Conservation (phyloP, 2,888 invertebrate genomes). For the Acleris laterana region DNA sequence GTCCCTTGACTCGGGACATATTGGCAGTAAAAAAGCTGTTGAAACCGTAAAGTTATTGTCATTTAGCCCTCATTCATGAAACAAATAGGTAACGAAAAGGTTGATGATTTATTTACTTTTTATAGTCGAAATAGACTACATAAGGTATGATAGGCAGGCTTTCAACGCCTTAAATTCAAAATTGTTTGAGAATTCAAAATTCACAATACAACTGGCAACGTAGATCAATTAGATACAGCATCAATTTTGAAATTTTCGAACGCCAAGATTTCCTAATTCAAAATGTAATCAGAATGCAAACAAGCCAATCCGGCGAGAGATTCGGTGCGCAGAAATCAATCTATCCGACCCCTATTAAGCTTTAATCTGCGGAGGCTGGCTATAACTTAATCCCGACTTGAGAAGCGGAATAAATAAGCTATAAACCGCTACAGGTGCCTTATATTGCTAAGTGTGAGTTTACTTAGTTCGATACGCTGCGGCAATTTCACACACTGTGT, state of each 20-base stretch:
- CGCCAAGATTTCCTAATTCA: conserved; percentile 31
- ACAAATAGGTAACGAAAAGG: not conserved
- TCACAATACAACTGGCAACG: not conserved
- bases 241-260: conserved; percentile 12
- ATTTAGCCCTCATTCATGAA: conserved; percentile 27
- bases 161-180: no score
- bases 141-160: no score
- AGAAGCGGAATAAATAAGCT: conserved; percentile 81
- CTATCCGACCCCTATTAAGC: conserved; percentile 78
- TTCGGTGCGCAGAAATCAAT: conserved; percentile 80
- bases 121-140: no score
- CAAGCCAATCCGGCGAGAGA: conserved; percentile 59
- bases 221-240: conserved; percentile 7
- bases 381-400: conserved; percentile 82
- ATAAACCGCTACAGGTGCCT: conserved; percentile 81
- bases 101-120: no score
- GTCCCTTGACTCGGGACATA: conserved; percentile 29
- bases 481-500: conserved; percentile 2
- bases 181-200: not conserved
- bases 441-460: conserved; percentile 61
- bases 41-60: conserved; percentile 36
- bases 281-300: conserved; percentile 38
- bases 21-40: conserved; percentile 37
- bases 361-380: conserved; percentile 81
- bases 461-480: conserved; percentile 44